phyloP scores from a whole-genome alignment of 1,140 invertebrate genomes.

The Reticulitermes speratus region DNA sequence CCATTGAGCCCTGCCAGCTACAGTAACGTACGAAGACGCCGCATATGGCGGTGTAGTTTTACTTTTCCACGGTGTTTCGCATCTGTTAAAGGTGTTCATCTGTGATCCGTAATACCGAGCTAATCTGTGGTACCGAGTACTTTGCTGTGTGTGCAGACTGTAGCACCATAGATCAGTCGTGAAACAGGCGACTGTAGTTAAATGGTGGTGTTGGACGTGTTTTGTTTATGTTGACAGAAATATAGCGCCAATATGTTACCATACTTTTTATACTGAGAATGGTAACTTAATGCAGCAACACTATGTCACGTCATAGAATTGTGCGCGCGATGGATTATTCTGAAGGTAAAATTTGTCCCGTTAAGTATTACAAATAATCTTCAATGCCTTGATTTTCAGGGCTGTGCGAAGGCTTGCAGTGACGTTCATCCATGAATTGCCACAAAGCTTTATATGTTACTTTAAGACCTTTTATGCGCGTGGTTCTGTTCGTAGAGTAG shows the following conservation, averaged over 20 bases:
- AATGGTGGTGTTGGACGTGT: too few relatives aligned
- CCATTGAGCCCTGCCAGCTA: too few relatives aligned
- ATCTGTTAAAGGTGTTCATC: too few relatives aligned
- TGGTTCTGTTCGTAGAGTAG: neutral
- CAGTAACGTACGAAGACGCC: too few relatives aligned
- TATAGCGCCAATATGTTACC: neutral
- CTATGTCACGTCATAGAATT: constrained; percentile 77
- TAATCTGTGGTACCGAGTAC: too few relatives aligned
- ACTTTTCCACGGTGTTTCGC: too few relatives aligned
- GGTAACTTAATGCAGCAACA: constrained; percentile 34
- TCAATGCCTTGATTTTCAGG: neutral
- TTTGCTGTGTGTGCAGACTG: too few relatives aligned
- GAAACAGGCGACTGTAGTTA: too few relatives aligned
- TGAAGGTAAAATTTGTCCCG: constrained; percentile 53
- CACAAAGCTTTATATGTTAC: neutral
- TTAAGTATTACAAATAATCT: constrained; percentile 30
- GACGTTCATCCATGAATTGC: neutral
- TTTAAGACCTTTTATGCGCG: neutral
- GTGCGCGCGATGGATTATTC: constrained; percentile 72
- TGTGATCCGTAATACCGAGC: too few relatives aligned
- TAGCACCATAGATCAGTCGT: too few relatives aligned
- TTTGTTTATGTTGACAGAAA: neutral
- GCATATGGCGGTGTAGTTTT: too few relatives aligned
- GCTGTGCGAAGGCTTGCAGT: neutral
- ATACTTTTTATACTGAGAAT: neutral